A percentile compares a stretch with the other conserved stretches of the same genome.
Evolutionary conservation across 2,113 vertebrate species (phyloP).

Genomic region (Ptilonorhynchus violaceus): DNA sequence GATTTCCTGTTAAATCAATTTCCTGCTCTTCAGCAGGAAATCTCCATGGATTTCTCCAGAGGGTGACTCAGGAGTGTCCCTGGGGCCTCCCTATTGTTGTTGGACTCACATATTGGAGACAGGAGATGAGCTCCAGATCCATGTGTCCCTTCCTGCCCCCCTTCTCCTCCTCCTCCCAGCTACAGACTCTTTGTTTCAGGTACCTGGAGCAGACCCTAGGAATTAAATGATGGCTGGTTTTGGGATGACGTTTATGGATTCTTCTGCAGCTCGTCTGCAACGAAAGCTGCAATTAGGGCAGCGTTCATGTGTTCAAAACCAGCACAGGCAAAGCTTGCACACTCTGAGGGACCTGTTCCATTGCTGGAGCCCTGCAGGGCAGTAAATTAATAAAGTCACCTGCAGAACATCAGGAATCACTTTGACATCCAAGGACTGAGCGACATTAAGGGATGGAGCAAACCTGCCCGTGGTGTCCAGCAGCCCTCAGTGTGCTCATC

Average conservation of each 20-base stretch:
- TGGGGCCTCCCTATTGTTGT: no score
- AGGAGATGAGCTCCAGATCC: not conserved
- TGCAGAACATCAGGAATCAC: not conserved
- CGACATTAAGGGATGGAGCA: not conserved
- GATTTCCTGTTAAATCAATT: not conserved
- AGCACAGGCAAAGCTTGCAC: not conserved
- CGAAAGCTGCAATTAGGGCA: not conserved
- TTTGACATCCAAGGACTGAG: not conserved
- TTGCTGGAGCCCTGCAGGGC: not conserved
- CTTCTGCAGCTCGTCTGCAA: not conserved
- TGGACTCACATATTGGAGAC: rapidly evolving
- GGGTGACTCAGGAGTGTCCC: not conserved
- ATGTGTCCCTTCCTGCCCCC: not conserved
- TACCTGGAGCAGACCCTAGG: not conserved
- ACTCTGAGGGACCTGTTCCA: not conserved
- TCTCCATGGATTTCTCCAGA: not conserved
- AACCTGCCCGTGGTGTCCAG: not conserved
- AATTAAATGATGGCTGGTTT: not conserved
- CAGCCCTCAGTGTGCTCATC: not conserved
- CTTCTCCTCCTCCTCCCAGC: not conserved
- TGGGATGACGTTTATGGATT: not conserved
- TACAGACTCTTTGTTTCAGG: not conserved
- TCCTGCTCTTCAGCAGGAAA: slow-evolving; percentile 1
- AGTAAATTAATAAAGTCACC: not conserved
- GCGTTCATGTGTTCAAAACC: rapidly evolving